A percentile compares a stretch with the other conserved stretches of the same genome.
Evolutionary conservation across 2,888 invertebrate genomes (phyloP).

Genomic region (Lasioglossum marginatum): DNA sequence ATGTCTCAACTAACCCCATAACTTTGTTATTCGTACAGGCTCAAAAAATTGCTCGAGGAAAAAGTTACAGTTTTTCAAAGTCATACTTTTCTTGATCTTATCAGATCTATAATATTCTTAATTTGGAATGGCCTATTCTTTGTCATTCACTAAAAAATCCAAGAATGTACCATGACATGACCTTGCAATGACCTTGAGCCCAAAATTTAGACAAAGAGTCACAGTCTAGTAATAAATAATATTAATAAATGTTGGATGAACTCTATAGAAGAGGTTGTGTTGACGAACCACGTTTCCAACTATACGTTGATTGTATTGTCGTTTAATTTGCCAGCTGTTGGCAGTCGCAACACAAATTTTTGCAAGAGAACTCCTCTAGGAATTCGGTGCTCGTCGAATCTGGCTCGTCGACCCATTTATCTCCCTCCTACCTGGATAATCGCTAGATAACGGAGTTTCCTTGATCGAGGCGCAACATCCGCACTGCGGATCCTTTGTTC

Average conservation of each 20-base stretch:
- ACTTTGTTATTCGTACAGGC: neutral
- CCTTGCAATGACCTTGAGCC: neutral
- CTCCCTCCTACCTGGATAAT: neutral
- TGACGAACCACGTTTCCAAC: neutral
- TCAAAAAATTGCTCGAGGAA: neutral
- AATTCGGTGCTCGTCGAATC: neutral
- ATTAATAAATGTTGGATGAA: neutral
- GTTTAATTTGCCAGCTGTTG: neutral
- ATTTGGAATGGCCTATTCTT: neutral
- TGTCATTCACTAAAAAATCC: neutral
- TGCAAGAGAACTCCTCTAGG: neutral
- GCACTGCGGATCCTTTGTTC: conserved; percentile 46
- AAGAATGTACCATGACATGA: neutral
- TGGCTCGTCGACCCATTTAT: neutral
- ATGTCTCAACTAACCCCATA: neutral
- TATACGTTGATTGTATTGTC: neutral
- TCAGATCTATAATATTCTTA: neutral
- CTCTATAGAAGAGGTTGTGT: neutral
- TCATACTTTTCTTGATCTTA: too few relatives aligned
- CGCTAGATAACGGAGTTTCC: neutral
- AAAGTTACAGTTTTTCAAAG: too few relatives aligned
- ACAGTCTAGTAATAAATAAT: too few relatives aligned
- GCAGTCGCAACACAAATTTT: neutral
- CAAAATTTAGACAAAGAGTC: neutral
- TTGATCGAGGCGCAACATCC: conserved; percentile 26